Evolutionary conservation across 2,113 vertebrate genomes (phyloP).

Genomic region (Castor canadensis): DNA sequence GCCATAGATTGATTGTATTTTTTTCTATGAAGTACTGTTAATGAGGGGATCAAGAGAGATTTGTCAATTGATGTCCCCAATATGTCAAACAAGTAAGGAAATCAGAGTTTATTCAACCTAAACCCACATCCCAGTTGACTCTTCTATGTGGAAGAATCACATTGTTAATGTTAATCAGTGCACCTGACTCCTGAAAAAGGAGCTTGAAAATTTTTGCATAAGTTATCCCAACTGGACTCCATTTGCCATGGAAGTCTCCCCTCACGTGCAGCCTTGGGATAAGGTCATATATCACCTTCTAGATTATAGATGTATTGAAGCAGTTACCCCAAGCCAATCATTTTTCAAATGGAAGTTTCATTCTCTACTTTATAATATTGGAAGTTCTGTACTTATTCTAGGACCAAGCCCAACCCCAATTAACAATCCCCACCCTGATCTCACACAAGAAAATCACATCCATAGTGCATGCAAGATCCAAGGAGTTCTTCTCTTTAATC

Average conservation of each 20-base stretch:
- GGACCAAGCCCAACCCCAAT: neutral
- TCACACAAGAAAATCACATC: accelerated
- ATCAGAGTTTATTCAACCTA: neutral
- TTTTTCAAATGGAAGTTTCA: neutral
- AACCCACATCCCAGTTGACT: neutral
- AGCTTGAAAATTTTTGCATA: neutral
- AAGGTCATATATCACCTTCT: neutral
- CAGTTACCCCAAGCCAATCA: neutral
- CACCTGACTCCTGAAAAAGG: neutral
- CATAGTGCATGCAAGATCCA: neutral
- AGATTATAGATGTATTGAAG: neutral
- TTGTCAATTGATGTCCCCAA: neutral
- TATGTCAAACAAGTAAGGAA: neutral
- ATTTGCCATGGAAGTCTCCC: neutral
- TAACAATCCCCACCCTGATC: neutral
- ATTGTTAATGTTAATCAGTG: neutral
- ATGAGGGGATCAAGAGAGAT: neutral
- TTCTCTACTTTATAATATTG: neutral
- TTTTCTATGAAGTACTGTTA: neutral
- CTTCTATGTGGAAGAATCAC: neutral
- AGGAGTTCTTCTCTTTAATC: neutral
- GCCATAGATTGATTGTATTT: neutral
- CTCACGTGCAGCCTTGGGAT: neutral
- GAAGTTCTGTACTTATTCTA: neutral
- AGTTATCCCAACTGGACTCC: neutral